Base-by-base conservation (phyloP, 2,888 invertebrate genomes). In the Plebejus anna region DNA sequence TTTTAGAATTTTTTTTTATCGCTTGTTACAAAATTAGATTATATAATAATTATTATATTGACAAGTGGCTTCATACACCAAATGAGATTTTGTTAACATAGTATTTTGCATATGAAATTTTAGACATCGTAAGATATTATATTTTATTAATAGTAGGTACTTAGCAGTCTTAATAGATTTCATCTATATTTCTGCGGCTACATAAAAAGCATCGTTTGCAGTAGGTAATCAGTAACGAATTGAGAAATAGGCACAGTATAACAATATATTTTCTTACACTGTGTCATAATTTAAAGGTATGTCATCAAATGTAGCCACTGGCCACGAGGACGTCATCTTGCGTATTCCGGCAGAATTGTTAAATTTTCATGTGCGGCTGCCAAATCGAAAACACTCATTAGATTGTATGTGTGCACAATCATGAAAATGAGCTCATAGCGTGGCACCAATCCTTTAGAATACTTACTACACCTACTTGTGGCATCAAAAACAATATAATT, bases 41-140 rank as follows among this genome's bases (percentile, higher is more conserved):
- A 66, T 73, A 55, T 73, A 55, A 32, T 55, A 11, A 13, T 9
- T 47, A 13, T 9, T 47, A 55, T 55, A 73, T 6, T 42, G 11
- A 72, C 13, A 6, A 73, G 32, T 55, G 32, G 55, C 73, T 55
- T 28, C 32, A 55, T 28, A 73, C 51, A 73, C 73, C 73, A 72
- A 72, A 72, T 72, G 73, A 51, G 55, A 73, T 73, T 73, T 73
- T 73, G 73, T 73, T 73, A 32, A 5, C 5, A 72, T 47, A 66
- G 66, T 36, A 72, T 72, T 72, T 42, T 72, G 47, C 72, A 55
- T 73, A 51, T 5, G 16, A 73, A 55, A 32, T 55, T 72, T 72
- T 72, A 72, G 73, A 51, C 6, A 32, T 5, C 72, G 51, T 72
- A 47, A 42, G 13, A 51, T 4, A 6, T 38, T 4, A 6, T 38